Evolutionary conservation across 92 coral and sea anemone genomes (phyloP).

Genomic region (Ricordea florida): DNA sequence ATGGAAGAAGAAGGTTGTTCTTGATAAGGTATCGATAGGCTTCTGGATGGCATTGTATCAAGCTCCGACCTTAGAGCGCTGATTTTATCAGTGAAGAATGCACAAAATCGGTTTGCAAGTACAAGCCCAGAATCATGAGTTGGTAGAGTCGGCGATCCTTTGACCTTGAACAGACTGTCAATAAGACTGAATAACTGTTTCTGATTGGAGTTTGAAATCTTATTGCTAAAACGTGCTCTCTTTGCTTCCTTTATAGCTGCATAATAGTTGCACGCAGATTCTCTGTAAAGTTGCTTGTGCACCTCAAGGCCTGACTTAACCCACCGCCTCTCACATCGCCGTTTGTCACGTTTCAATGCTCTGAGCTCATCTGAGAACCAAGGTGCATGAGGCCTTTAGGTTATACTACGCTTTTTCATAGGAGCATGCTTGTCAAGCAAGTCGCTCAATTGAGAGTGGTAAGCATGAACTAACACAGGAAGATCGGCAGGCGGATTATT

Average conservation of each 20-base stretch:
- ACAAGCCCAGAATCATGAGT: no score
- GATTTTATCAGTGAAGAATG: no score
- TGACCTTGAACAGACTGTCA: constrained; percentile 4
- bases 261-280: background rate
- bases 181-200: constrained; percentile 3
- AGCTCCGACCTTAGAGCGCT: no score
- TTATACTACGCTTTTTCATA: background rate
- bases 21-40: no score
- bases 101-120: no score
- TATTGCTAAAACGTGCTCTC: background rate
- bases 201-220: constrained; percentile 5
- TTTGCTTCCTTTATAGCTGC: constrained; percentile 7
- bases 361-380: constrained; percentile 20
- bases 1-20: no score
- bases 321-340: constrained; percentile 16
- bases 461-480: background rate
- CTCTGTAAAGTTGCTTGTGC: background rate
- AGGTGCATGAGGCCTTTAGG: constrained; percentile 21
- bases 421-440: constrained; percentile 14
- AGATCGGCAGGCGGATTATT: background rate
- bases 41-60: no score
- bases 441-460: background rate
- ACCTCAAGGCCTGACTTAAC: background rate
- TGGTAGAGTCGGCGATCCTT: background rate
- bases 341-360: constrained; percentile 9